These are phyloP conservation scores for Trogon melanurus DNA, from an alignment of 2,113 vertebrate species.

Conservation along the genomic window DNA sequence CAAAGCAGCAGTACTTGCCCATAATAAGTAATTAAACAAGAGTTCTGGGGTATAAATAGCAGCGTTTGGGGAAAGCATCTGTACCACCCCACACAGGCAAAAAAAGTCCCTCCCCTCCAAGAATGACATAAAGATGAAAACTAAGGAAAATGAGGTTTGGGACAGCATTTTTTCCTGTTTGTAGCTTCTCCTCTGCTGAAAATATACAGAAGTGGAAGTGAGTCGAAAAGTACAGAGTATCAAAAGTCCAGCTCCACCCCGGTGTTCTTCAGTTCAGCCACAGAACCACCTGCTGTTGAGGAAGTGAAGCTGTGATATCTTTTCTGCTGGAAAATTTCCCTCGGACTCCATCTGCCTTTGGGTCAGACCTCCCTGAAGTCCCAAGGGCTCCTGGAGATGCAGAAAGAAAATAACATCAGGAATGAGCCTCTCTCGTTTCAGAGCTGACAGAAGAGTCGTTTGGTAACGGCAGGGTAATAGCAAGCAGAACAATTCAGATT, in stretches of 20 bases:
- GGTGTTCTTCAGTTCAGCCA: background rate
- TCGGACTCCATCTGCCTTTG: background rate
- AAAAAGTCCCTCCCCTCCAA: background rate
- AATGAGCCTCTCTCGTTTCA: background rate
- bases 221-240: background rate
- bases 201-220: conserved; percentile 17
- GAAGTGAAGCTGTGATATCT: background rate
- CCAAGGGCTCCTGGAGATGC: background rate
- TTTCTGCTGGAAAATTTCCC: background rate
- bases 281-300: background rate
- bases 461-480: background rate
- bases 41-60: background rate
- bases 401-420: background rate
- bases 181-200: background rate
- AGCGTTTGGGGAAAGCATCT: rapidly evolving
- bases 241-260: background rate
- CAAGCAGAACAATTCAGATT: background rate
- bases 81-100: background rate
- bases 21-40: background rate
- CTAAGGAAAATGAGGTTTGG: background rate
- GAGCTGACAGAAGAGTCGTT: background rate
- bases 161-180: background rate
- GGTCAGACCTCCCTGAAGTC: background rate
- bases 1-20: background rate
- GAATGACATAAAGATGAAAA: background rate